These are phyloP conservation scores for Priocnemis perturbator DNA, from an alignment of 2,888 invertebrate species.

Conservation along the genomic window DNA sequence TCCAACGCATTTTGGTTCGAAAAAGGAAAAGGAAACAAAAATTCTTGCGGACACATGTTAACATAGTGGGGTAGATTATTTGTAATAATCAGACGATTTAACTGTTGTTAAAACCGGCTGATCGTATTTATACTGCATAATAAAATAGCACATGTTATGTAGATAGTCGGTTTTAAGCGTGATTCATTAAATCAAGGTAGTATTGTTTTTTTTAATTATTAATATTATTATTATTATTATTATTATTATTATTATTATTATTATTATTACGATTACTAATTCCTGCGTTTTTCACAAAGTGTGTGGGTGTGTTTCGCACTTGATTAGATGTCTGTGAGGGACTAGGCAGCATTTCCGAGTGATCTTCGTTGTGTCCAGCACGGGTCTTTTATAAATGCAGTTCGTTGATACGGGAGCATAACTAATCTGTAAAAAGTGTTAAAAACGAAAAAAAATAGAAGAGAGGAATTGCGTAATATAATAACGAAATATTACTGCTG, in stretches of 20 bases:
- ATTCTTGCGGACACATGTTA: constrained; percentile 22
- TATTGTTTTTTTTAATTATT: constrained; percentile 31
- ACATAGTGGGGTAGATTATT: constrained; percentile 24
- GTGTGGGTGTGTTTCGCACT: constrained; percentile 33
- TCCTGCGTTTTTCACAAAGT: neutral
- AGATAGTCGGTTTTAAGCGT: constrained; percentile 33
- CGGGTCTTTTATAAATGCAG: constrained; percentile 42
- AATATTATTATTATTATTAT: constrained; percentile 32
- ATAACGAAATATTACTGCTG: constrained; percentile 29
- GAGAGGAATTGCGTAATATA: constrained; percentile 41
- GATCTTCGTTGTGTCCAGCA: constrained; percentile 30
- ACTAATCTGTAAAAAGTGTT: too few species aligned
- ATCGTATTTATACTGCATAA: constrained; percentile 32
- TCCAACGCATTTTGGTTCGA: constrained; percentile 16
- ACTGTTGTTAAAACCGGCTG: constrained; percentile 23
- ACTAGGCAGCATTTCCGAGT: constrained; percentile 40
- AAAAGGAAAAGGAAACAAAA: neutral
- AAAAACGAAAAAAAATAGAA: too few species aligned
- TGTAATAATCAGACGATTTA: constrained; percentile 26
- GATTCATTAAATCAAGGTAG: constrained; percentile 22
- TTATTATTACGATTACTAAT: too few species aligned
- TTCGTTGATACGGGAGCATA: constrained; percentile 6
- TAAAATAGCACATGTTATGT: constrained; percentile 33
- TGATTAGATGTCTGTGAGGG: constrained; percentile 36
- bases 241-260: too few species aligned